A percentile compares a stretch with the other conserved stretches of the same genome.
These are phyloP conservation scores for Macrocentrus cingulum DNA, from an alignment of 1,140 invertebrate species.

Conservation along the genomic window DNA sequence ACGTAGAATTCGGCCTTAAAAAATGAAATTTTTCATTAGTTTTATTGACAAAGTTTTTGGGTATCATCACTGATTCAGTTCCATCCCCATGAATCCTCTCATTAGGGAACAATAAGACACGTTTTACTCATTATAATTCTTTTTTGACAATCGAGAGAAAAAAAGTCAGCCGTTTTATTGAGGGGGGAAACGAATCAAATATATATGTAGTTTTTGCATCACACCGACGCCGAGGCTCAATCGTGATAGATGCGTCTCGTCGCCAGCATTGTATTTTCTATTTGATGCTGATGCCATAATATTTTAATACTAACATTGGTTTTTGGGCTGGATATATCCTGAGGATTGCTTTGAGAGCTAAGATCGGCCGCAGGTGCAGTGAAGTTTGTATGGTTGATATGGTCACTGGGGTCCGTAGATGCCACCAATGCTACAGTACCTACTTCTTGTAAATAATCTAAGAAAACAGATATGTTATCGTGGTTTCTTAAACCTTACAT, in stretches of 20 bases:
- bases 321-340: slow-evolving; percentile 48
- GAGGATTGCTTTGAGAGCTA: slow-evolving; percentile 46
- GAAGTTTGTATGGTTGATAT: slow-evolving; percentile 44
- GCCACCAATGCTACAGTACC: slow-evolving; percentile 53
- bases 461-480: slow-evolving; percentile 37
- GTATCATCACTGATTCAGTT: not conserved
- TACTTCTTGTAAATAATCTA: slow-evolving; percentile 48
- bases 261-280: not conserved
- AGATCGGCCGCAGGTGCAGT: slow-evolving; percentile 42
- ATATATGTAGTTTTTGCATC: too few species aligned
- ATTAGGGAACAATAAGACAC: not conserved
- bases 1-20: slow-evolving; percentile 72
- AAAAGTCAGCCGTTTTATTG: too few species aligned
- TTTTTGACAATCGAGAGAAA: too few species aligned
- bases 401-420: slow-evolving; percentile 47
- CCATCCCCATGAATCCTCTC: slow-evolving; percentile 1
- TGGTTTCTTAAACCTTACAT: slow-evolving; percentile 2
- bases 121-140: too few species aligned
- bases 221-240: slow-evolving; percentile 5
- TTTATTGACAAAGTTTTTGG: not conserved
- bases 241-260: not conserved
- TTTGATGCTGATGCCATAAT: not conserved
- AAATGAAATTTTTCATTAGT: not conserved
- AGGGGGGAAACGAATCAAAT: too few species aligned
- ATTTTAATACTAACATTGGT: slow-evolving; percentile 55